These are phyloP conservation scores for Hyposoter didymator DNA, from an alignment of 2,888 invertebrate genomes.

Conservation along the genomic window DNA sequence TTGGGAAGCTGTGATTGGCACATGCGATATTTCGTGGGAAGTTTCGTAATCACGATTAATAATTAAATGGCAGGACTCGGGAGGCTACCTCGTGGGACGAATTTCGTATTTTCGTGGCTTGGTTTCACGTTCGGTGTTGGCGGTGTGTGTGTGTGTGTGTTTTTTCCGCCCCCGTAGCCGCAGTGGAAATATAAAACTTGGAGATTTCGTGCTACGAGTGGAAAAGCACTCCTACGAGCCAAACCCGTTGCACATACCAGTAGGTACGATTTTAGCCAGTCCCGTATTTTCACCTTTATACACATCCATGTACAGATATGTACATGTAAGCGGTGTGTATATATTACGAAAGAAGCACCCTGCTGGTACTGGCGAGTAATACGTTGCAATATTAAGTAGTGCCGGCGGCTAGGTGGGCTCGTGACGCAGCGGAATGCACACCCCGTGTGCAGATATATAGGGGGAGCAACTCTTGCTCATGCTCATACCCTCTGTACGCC, in stretches of 20 bases:
- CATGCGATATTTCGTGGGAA: background rate
- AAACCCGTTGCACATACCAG: constrained; percentile 34
- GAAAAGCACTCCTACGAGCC: constrained; percentile 44
- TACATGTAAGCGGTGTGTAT: background rate
- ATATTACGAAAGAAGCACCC: constrained; percentile 61
- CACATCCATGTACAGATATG: constrained; percentile 13
- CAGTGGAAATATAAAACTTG: constrained; percentile 61
- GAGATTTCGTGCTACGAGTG: constrained; percentile 58
- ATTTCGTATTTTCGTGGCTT: constrained; percentile 36
- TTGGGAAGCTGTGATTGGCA: background rate
- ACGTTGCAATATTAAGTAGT: constrained; percentile 80
- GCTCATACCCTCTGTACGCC: constrained; percentile 71
- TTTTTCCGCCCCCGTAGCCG: constrained; percentile 8
- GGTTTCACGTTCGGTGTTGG: constrained; percentile 3
- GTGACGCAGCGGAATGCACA: constrained; percentile 59
- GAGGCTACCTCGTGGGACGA: constrained; percentile 21
- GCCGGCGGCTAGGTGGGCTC: constrained; percentile 66
- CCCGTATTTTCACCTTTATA: constrained; percentile 46
- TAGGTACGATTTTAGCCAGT: constrained; percentile 66
- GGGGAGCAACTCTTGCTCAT: constrained; percentile 35
- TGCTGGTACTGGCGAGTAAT: constrained; percentile 72
- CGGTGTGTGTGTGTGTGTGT: too few relatives aligned
- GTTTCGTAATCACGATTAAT: constrained; percentile 19
- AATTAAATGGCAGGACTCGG: constrained; percentile 22
- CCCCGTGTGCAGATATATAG: constrained; percentile 44